phyloP scores from a whole-genome alignment of 2,113 vertebrate genomes.

The Pachycephala philippinensis region DNA sequence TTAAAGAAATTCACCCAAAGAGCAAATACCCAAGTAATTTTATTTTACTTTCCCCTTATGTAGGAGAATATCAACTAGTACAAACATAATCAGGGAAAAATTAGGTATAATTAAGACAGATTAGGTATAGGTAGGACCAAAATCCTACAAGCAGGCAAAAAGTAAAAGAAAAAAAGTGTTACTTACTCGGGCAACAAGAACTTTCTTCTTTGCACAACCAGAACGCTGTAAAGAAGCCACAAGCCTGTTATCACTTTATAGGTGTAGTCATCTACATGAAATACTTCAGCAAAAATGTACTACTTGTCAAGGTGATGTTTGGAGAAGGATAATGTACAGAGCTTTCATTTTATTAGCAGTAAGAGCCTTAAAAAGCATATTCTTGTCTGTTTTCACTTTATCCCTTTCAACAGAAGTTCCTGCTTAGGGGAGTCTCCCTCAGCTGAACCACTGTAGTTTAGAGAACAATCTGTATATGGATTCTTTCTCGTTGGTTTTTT shows the following conservation, averaged over 20 bases:
- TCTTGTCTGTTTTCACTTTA: background rate
- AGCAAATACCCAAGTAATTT: background rate
- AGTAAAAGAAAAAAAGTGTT: background rate
- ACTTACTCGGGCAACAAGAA: constrained; percentile 47
- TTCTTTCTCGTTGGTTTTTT: background rate
- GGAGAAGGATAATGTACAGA: background rate
- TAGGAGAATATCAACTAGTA: background rate
- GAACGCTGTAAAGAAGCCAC: constrained; percentile 27
- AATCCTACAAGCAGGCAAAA: background rate
- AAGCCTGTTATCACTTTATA: background rate
- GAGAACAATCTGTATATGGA: background rate
- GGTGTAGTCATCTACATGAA: background rate
- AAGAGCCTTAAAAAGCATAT: background rate
- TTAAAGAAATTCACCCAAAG: background rate
- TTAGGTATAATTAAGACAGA: background rate
- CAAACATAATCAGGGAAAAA: background rate
- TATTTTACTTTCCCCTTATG: background rate
- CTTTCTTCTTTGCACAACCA: constrained; percentile 42
- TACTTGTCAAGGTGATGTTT: background rate
- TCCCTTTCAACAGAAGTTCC: background rate
- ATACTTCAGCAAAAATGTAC: background rate
- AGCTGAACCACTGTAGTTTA: background rate
- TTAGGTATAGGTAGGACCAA: background rate
- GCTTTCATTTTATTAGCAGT: background rate
- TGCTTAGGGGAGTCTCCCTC: background rate